Percentiles rank a stretch among this genome's conserved stretches.
These are phyloP conservation scores for Pampus argenteus DNA, from an alignment of 2,797 vertebrate species.

Conservation along the genomic window DNA sequence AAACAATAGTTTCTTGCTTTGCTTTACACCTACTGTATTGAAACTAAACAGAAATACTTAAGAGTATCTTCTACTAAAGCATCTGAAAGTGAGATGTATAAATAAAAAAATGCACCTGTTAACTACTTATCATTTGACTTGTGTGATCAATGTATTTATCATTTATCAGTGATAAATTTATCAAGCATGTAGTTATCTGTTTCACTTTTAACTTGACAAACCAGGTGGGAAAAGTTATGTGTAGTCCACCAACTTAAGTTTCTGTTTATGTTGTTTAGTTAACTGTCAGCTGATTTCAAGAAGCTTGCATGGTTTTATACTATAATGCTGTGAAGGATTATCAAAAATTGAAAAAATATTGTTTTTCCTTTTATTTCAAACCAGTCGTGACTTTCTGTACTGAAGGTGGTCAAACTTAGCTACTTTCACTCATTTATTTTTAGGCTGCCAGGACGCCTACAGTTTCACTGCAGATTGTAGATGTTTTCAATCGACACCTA, in stretches of 20 bases:
- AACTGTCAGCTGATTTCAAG: not conserved
- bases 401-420: slow-evolving; percentile 55
- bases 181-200: not conserved
- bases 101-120: slow-evolving; percentile 39
- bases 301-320: not conserved
- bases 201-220: slow-evolving; percentile 1
- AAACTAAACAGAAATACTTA: not conserved
- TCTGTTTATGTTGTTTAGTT: not conserved
- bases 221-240: slow-evolving; percentile 14
- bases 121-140: not conserved
- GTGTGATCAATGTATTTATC: not conserved
- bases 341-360: not conserved
- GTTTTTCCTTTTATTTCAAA: slow-evolving; percentile 7
- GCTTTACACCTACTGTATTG: not conserved
- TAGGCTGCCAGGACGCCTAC: slow-evolving; percentile 58
- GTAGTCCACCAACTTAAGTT: slow-evolving; percentile 8
- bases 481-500: not conserved
- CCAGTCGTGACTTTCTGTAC: slow-evolving; percentile 63
- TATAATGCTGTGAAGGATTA: not conserved
- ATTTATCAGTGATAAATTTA: no score
- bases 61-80: not conserved
- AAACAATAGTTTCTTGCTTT: not conserved
- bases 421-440: slow-evolving; percentile 55
- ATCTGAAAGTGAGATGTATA: not conserved
- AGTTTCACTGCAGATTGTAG: slow-evolving; percentile 15